Percentiles rank a stretch among this genome's conserved stretches.
These are phyloP conservation scores for Perca flavescens DNA, from an alignment of 2,113 vertebrate genomes.

Conservation along the genomic window DNA sequence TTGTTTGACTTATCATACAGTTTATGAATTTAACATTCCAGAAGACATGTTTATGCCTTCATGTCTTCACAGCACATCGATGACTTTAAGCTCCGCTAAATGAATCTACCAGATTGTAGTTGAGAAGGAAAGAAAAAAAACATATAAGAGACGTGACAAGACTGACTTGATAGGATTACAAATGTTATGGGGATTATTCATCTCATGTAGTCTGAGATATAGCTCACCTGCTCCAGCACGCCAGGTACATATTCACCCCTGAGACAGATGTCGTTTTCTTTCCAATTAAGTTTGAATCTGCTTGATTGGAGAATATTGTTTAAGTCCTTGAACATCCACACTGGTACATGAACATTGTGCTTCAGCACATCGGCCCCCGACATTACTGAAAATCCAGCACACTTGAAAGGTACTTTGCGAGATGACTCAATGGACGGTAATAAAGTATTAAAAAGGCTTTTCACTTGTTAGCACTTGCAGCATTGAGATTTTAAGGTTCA, in stretches of 20 bases:
- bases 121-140: slow-evolving; percentile 30
- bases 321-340: slow-evolving; percentile 14
- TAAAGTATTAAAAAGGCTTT: slow-evolving; percentile 21
- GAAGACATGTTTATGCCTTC: slow-evolving; percentile 9
- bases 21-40: slow-evolving; percentile 11
- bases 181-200: slow-evolving; percentile 64
- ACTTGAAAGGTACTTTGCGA: slow-evolving; percentile 26
- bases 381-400: slow-evolving; percentile 12
- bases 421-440: slow-evolving; percentile 21
- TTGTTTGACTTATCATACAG: slow-evolving; percentile 15
- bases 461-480: slow-evolving; percentile 16
- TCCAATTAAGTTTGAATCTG: slow-evolving; percentile 20
- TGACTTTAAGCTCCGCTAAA: slow-evolving; percentile 53
- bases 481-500: background rate
- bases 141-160: slow-evolving; percentile 52
- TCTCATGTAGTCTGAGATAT: slow-evolving; percentile 40
- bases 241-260: slow-evolving; percentile 25
- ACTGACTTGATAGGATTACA: slow-evolving; percentile 67
- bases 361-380: slow-evolving; percentile 4
- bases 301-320: slow-evolving; percentile 8
- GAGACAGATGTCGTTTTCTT: slow-evolving; percentile 21
- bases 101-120: slow-evolving; percentile 57
- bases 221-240: slow-evolving; percentile 43
- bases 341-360: background rate
- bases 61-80: slow-evolving; percentile 22